These are phyloP conservation scores for Peromyscus californicus DNA, from an alignment of 2,113 vertebrate genomes.

Conservation along the genomic window DNA sequence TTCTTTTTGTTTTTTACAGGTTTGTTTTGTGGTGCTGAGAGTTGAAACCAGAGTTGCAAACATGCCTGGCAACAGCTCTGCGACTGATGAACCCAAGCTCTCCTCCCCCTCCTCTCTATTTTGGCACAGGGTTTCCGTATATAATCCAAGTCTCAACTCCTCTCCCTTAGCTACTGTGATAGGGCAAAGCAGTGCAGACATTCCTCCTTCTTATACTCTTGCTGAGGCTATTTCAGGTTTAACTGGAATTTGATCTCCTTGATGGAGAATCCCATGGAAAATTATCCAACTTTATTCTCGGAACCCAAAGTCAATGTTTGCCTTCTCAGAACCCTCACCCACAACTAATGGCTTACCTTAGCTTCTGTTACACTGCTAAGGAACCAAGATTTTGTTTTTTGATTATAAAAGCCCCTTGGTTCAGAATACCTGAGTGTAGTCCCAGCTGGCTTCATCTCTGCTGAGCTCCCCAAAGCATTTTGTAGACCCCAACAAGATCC, in stretches of 20 bases:
- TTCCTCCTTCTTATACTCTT: background rate
- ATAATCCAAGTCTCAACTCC: background rate
- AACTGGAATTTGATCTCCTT: background rate
- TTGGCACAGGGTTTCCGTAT: background rate
- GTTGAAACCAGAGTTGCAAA: background rate
- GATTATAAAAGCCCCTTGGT: background rate
- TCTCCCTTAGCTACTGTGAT: background rate
- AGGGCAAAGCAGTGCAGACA: background rate
- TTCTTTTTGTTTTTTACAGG: background rate
- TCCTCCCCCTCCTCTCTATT: background rate
- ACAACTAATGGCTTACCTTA: background rate
- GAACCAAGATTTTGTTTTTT: background rate
- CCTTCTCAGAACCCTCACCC: background rate
- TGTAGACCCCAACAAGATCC: background rate
- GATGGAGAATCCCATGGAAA: background rate
- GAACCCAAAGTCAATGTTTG: background rate
- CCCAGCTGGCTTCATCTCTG: background rate
- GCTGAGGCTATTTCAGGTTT: background rate
- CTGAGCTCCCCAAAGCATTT: background rate
- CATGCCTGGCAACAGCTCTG: background rate
- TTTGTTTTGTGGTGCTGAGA: background rate
- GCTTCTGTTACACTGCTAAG: background rate
- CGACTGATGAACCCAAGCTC: background rate
- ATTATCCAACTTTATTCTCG: background rate
- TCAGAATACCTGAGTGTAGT: too few species aligned